Percentiles rank a stretch among this genome's conserved stretches.
Evolutionary conservation across 2,888 invertebrate genomes (phyloP).

Genomic region (Pristionchus mayeri): DNA sequence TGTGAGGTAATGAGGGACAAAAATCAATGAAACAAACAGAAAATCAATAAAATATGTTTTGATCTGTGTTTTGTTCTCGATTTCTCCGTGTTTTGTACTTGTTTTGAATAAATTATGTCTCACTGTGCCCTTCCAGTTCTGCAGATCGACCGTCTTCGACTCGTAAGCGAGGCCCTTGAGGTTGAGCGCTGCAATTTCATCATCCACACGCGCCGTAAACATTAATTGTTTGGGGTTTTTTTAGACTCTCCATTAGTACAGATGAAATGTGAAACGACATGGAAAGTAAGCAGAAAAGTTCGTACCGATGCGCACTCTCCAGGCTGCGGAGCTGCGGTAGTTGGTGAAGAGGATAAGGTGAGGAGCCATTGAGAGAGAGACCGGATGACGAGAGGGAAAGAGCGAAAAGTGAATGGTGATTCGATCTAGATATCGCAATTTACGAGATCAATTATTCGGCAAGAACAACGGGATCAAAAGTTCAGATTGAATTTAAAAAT

Average conservation of each 20-base stretch:
- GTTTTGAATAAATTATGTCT: too few species aligned
- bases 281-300: not conserved
- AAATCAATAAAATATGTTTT: too few species aligned
- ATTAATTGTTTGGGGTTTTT: too few species aligned
- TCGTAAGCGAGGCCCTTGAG: conserved; percentile 96
- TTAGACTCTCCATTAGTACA: too few species aligned
- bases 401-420: not conserved
- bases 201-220: not conserved
- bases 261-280: too few species aligned
- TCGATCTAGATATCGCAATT: too few species aligned
- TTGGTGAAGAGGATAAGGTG: conserved; percentile 84
- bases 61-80: too few species aligned
- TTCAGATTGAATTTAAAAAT: not conserved
- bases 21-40: too few species aligned
- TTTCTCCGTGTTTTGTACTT: too few species aligned
- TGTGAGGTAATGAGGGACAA: too few species aligned
- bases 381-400: not conserved
- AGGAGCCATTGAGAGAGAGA: conserved; percentile 53
- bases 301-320: conserved; percentile 89
- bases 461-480: not conserved
- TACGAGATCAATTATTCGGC: too few species aligned
- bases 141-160: conserved; percentile 78
- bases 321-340: conserved; percentile 94
- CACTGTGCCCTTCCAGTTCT: conserved; percentile 73
- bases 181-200: conserved; percentile 87